Base-by-base conservation (phyloP, 2,113 vertebrate genomes). In the Ariopsis seemanni region DNA sequence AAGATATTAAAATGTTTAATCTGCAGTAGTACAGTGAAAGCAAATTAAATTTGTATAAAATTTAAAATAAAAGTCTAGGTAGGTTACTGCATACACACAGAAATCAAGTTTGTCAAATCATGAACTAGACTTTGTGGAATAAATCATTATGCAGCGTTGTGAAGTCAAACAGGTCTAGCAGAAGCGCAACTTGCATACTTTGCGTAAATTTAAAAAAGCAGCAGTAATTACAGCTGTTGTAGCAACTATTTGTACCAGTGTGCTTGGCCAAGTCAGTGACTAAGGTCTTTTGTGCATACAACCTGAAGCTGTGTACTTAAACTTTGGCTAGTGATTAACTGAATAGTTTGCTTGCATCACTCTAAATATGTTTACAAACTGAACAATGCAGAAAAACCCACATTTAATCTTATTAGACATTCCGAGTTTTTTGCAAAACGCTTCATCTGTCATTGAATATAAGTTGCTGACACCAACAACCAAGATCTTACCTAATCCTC, bases 401-500 rank as follows among this genome's bases (percentile, higher is more conserved):
- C 4, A 53, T 22, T 52, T 77, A n/a, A 53, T 77, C 22, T 53
- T 12, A 25, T 52, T 6, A 48, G 30, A 42, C 6, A 2, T 42
- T 42, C 7, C 42, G 5, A 18, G 18, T 18, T 77, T 9, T 52
- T 52, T 78, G 25, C 50, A 78, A 78, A 55, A 78, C 27, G 50
- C 12, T 53, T 78, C 11, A 53, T 27, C 25, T 25, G 12, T 30
- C 7, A 57, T 20, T 27, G 14, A 80, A 58, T n/a, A 20, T 34
- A 80, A 30, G 30, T 80, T 18, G 57, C 15, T 71, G 20, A 27
- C 15, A 55, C 4, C 27, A 50, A 58, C 2, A 86, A 11, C 25
- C 22, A 74, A 42, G 14, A 30, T 65, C 93, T 89, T 86, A 95
- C 95, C 94, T 4, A 96, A 91, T 85, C 95, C 95, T n/a, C 95